Conservation (phyloP, 2,888 invertebrate genomes). For the Sylvicola fuscatus region DNA sequence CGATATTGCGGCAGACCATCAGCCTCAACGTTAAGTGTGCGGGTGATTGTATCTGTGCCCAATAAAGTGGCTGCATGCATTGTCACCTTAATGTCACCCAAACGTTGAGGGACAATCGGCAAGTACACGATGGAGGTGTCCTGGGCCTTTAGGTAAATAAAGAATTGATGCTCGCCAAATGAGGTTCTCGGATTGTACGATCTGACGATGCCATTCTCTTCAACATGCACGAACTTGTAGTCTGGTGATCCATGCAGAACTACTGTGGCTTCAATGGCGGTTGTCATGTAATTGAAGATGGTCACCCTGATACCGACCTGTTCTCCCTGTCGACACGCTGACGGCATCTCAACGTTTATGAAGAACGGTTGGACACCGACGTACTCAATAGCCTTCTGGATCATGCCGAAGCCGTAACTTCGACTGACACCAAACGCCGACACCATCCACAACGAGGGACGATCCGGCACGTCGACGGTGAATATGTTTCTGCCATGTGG, state of each 20-base stretch:
- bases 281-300: conserved; percentile 84
- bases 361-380: conserved; percentile 83
- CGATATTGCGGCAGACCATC: conserved; percentile 84
- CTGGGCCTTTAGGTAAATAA: conserved; percentile 64
- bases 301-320: conserved; percentile 83
- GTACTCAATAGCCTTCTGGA: conserved; percentile 62
- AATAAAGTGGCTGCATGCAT: conserved; percentile 57
- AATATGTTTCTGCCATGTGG: conserved; percentile 79
- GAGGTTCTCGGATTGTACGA: conserved; percentile 83
- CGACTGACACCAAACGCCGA: conserved; percentile 83
- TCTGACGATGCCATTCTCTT: conserved; percentile 64
- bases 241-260: conserved; percentile 67
- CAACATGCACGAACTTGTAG: conserved; percentile 84
- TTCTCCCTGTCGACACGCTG: conserved; percentile 67
- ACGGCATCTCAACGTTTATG: conserved; percentile 86
- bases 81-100: conserved; percentile 53
- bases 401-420: conserved; percentile 69
- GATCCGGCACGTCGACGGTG: conserved; percentile 61
- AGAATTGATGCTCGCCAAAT: conserved; percentile 87
- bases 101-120: conserved; percentile 66
- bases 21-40: conserved; percentile 50
- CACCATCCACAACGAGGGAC: conserved; percentile 83
- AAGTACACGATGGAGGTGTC: conserved; percentile 68
- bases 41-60: conserved; percentile 46
- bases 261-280: conserved; percentile 66